Evolutionary conservation across 2,888 invertebrate genomes (phyloP).

Genomic region (Prenolepis imparis): DNA sequence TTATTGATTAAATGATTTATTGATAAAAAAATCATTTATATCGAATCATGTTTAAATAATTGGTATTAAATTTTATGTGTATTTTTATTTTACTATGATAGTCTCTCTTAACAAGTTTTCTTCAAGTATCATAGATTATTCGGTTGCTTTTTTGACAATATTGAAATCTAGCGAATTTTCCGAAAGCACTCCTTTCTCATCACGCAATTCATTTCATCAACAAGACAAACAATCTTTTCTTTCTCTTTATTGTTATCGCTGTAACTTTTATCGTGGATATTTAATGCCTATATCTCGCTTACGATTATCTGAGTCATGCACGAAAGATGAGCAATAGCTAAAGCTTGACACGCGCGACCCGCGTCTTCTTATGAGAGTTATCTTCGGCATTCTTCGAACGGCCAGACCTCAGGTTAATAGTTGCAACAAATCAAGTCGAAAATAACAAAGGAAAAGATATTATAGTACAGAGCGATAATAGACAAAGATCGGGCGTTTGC

Average conservation of each 20-base stretch:
- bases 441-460: constrained; percentile 19
- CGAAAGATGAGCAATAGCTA: constrained; percentile 39
- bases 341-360: background rate
- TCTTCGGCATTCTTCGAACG: constrained; percentile 4
- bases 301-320: constrained; percentile 56
- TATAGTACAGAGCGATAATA: background rate
- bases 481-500: background rate
- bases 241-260: background rate
- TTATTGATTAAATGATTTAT: too few relatives aligned
- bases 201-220: background rate
- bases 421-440: background rate
- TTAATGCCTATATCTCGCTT: background rate
- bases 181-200: background rate
- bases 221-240: background rate
- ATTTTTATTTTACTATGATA: background rate
- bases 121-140: background rate
- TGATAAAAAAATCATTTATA: background rate
- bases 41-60: background rate
- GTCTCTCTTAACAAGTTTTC: background rate
- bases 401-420: background rate
- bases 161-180: background rate
- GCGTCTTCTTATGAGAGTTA: background rate
- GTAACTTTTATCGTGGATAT: background rate
- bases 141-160: background rate
- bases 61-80: too few relatives aligned